A percentile compares a stretch with the other conserved stretches of the same genome.
phyloP scores from a whole-genome alignment of 2,888 invertebrate genomes.

The Lucinisca nassula region DNA sequence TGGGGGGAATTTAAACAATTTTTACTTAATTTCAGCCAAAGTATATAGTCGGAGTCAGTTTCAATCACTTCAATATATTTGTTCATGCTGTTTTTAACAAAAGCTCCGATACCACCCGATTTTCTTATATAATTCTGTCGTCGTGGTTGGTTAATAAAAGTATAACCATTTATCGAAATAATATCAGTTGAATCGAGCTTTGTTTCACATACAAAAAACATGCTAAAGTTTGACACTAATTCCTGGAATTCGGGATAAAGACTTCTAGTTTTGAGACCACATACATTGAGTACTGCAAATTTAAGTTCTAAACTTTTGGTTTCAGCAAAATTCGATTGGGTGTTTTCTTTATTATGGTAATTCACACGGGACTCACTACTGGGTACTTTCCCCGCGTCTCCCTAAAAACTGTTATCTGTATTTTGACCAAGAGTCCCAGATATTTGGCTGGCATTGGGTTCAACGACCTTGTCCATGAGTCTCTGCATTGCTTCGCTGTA shows the following conservation, averaged over 20 bases:
- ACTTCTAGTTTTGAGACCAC: not conserved
- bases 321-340: not conserved
- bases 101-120: slow-evolving; percentile 15
- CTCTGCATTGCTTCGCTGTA: not conserved
- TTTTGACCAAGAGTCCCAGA: not conserved
- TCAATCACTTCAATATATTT: not conserved
- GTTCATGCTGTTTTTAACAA: not conserved
- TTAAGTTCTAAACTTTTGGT: not conserved
- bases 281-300: not conserved
- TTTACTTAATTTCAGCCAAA: not conserved
- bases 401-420: not conserved
- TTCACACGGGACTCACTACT: not conserved
- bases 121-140: slow-evolving; percentile 9
- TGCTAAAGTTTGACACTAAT: not conserved
- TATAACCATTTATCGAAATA: not conserved
- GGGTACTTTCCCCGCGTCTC: not conserved
- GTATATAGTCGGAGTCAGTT: not conserved
- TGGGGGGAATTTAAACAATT: not conserved
- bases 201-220: not conserved
- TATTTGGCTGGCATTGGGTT: not conserved
- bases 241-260: not conserved
- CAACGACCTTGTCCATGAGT: not conserved
- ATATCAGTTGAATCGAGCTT: no score
- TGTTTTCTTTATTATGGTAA: not conserved
- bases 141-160: not conserved